Percentiles rank a stretch among this genome's conserved stretches.
These are phyloP conservation scores for Parnassius mnemosyne DNA, from an alignment of 2,888 invertebrate species.

Conservation along the genomic window DNA sequence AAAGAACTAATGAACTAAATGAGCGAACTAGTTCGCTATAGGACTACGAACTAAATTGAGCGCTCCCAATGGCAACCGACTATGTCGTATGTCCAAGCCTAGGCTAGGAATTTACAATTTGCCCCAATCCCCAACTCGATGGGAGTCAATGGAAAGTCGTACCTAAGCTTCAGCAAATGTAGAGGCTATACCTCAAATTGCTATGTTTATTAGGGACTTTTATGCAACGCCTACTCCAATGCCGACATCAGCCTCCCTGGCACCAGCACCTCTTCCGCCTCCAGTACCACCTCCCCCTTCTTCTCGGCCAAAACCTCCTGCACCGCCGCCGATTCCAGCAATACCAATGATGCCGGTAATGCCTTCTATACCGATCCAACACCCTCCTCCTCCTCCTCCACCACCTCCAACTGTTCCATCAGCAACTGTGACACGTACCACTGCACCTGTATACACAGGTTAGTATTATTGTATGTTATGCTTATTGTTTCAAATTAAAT, in stretches of 20 bases:
- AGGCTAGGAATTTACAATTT: too few species aligned
- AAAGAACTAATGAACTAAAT: too few species aligned
- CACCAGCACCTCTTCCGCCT: conserved; percentile 28
- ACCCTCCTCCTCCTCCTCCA: conserved; percentile 33
- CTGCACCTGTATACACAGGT: too few species aligned
- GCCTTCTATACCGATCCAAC: conserved; percentile 36
- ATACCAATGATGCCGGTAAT: conserved; percentile 32
- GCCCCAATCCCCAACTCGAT: too few species aligned
- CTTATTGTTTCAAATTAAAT: neutral
- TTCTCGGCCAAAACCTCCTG: conserved; percentile 29
- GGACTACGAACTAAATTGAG: too few species aligned
- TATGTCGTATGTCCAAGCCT: too few species aligned
- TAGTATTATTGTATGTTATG: too few species aligned
- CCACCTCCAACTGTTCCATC: too few species aligned
- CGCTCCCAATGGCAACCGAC: too few species aligned
- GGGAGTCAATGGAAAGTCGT: too few species aligned
- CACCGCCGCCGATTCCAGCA: conserved; percentile 34
- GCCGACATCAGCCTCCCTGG: conserved; percentile 32
- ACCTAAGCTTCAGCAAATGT: conserved; percentile 25
- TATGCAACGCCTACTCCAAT: conserved; percentile 28
- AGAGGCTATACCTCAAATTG: conserved; percentile 42
- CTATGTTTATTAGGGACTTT: conserved; percentile 38
- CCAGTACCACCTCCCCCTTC: conserved; percentile 24
- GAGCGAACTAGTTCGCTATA: too few species aligned
- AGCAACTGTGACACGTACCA: too few species aligned